These are phyloP conservation scores for Scortum barcoo DNA, from an alignment of 2,113 vertebrate genomes.

Conservation along the genomic window DNA sequence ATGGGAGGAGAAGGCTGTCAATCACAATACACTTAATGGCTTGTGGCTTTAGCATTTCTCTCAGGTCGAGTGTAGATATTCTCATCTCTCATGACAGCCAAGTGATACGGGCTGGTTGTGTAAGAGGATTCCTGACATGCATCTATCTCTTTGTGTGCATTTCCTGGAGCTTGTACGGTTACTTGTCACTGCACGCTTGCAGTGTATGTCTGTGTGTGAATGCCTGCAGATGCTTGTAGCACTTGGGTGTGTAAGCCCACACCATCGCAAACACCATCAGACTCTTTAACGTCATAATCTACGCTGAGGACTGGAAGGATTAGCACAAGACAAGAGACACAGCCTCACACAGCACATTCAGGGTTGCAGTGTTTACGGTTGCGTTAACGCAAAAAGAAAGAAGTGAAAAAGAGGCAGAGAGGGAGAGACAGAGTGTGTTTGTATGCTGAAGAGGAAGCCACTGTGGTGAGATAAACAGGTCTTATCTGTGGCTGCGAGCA, in stretches of 20 bases:
- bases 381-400: slow-evolving; percentile 21
- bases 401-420: slow-evolving; percentile 16
- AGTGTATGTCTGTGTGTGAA: slow-evolving; percentile 19
- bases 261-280: not conserved
- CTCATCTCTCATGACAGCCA: slow-evolving; percentile 46
- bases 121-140: slow-evolving; percentile 65
- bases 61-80: slow-evolving; percentile 28
- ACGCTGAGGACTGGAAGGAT: not conserved
- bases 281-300: not conserved
- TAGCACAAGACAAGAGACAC: not conserved
- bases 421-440: slow-evolving; percentile 34
- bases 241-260: slow-evolving; percentile 7
- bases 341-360: not conserved
- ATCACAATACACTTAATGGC: slow-evolving; percentile 12
- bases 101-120: slow-evolving; percentile 43
- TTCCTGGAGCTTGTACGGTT: slow-evolving; percentile 28
- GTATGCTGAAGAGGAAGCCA: slow-evolving; percentile 71
- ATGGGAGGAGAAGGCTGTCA: slow-evolving; percentile 42
- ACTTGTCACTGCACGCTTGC: slow-evolving; percentile 40
- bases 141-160: slow-evolving; percentile 49
- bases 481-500: slow-evolving; percentile 64
- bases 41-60: not conserved
- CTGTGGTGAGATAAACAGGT: slow-evolving; percentile 66
- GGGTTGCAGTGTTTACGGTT: slow-evolving; percentile 17
- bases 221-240: slow-evolving; percentile 33